Evolutionary conservation across 2,797 vertebrate genomes (phyloP).

Genomic region (Denticeps clupeoides): DNA sequence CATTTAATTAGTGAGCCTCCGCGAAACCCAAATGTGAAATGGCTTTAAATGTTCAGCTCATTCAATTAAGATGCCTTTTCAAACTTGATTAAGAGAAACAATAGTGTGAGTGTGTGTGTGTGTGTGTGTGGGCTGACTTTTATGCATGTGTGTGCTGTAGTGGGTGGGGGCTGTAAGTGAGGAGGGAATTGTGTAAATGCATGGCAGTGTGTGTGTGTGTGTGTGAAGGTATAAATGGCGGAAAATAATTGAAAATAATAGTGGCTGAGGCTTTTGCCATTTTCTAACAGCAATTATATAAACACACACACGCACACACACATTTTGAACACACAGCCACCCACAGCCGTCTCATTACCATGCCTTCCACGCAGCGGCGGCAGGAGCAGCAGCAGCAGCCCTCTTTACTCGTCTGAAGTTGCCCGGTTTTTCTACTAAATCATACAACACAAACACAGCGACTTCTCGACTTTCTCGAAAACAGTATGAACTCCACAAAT

Average conservation of each 20-base stretch:
- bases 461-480: too few species aligned
- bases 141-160: constrained; percentile 7
- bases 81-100: not conserved
- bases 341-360: not conserved
- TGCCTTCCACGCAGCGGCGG: not conserved
- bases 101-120: not conserved
- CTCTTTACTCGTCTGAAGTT: not conserved
- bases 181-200: too few species aligned
- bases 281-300: not conserved
- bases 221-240: not conserved
- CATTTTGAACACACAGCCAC: not conserved
- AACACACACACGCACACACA: constrained; percentile 4
- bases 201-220: not conserved
- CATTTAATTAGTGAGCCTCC: too few species aligned
- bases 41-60: too few species aligned
- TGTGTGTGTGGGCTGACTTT: not conserved
- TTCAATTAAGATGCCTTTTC: too few species aligned
- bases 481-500: too few species aligned
- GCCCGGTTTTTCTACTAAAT: too few species aligned
- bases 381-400: not conserved
- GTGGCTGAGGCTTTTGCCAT: not conserved
- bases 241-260: not conserved
- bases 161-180: not conserved
- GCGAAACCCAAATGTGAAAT: too few species aligned
- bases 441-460: too few species aligned